Percentiles rank a stretch among this genome's conserved stretches.
phyloP scores from a whole-genome alignment of 1,140 invertebrate genomes.

The Polypedilum vanderplanki region DNA sequence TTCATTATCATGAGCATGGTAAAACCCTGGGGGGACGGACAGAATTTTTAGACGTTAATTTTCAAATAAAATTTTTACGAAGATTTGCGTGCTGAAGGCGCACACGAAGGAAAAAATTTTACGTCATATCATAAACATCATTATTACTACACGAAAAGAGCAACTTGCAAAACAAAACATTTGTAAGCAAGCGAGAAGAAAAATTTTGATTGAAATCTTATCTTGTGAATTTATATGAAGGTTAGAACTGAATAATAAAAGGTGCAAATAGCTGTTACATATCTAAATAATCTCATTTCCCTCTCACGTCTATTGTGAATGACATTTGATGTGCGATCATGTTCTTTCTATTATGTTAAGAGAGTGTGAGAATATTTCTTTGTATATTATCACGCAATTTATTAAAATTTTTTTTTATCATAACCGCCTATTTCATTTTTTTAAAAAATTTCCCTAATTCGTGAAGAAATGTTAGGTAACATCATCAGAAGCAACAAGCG shows the following conservation, averaged over 20 bases:
- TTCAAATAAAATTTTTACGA: too few species aligned
- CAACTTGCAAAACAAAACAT: too few species aligned
- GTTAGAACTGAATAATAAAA: neutral
- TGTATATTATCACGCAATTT: conserved; percentile 8
- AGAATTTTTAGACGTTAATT: too few species aligned
- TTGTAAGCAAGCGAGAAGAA: too few species aligned
- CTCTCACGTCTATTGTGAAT: neutral
- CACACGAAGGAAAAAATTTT: too few species aligned
- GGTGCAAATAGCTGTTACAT: neutral
- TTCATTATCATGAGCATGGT: too few species aligned
- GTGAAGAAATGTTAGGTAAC: neutral
- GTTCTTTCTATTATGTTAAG: neutral
- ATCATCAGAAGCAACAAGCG: conserved; percentile 6
- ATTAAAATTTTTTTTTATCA: neutral
- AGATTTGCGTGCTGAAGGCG: too few species aligned
- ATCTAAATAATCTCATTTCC: neutral
- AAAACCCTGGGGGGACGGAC: too few species aligned
- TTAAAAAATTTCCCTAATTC: neutral
- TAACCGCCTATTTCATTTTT: conserved; percentile 22
- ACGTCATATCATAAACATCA: too few species aligned
- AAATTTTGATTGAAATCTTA: too few species aligned
- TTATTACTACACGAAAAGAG: too few species aligned
- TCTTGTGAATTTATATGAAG: too few species aligned
- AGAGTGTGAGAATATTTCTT: neutral
- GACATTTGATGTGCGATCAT: conserved; percentile 12